These are phyloP conservation scores for Coecobrya sp. DNA, from an alignment of 2,888 invertebrate genomes.

Conservation along the genomic window DNA sequence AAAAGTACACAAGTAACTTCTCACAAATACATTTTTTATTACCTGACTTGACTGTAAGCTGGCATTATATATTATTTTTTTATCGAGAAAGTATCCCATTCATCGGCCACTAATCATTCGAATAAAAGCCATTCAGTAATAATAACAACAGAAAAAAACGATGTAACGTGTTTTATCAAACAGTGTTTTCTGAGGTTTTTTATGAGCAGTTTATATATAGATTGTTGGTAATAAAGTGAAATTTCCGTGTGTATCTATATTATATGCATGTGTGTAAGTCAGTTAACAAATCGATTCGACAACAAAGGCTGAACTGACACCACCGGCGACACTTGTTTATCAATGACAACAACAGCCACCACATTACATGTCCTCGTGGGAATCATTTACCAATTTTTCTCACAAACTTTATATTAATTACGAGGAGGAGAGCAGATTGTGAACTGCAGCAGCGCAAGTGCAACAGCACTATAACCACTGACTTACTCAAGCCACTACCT, in stretches of 20 bases:
- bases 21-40: conserved; percentile 27
- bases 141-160: not conserved
- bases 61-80: not conserved
- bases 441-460: not conserved
- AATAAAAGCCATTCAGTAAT: conserved; percentile 31
- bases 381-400: conserved; percentile 46
- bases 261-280: not conserved
- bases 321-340: conserved; percentile 49
- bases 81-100: conserved; percentile 46
- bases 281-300: conserved; percentile 12
- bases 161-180: conserved; percentile 35
- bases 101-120: conserved; percentile 35
- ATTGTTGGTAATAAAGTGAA: conserved; percentile 67
- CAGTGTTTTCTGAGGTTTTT: conserved; percentile 3
- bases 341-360: conserved; percentile 36
- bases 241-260: conserved; percentile 6
- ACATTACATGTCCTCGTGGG: conserved; percentile 69
- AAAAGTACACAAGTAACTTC: conserved; percentile 24
- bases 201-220: conserved; percentile 13
- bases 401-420: conserved; percentile 3
- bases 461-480: not conserved
- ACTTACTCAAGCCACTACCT: not conserved
- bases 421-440: not conserved
- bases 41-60: conserved; percentile 22
- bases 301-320: conserved; percentile 3